Conservation (phyloP, 2,797 vertebrate species). For the Enteromius afrohamiltoni region DNA sequence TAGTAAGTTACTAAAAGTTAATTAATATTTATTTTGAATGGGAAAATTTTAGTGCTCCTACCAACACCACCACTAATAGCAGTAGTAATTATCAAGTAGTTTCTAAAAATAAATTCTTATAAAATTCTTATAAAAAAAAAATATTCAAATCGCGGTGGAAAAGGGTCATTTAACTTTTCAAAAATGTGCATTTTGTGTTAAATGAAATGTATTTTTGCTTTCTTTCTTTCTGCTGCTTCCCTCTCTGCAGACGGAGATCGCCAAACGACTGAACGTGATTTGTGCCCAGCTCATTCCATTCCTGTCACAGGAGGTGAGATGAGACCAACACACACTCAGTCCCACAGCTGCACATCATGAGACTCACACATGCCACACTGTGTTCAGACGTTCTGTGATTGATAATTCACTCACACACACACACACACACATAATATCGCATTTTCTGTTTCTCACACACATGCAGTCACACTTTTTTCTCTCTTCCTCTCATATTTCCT, state of each 20-base stretch:
- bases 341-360: slow-evolving; percentile 33
- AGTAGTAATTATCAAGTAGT: background rate
- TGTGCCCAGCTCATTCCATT: slow-evolving; percentile 85
- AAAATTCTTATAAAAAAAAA: background rate
- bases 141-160: background rate
- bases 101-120: background rate
- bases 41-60: background rate
- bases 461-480: background rate
- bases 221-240: slow-evolving; percentile 12
- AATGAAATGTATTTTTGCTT: slow-evolving; percentile 10
- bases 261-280: slow-evolving; percentile 85
- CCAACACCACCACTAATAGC: background rate
- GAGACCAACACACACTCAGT: slow-evolving; percentile 43
- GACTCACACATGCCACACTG: slow-evolving; percentile 30
- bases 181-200: background rate
- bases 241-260: slow-evolving; percentile 84
- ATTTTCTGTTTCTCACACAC: slow-evolving; percentile 16
- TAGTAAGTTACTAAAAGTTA: background rate
- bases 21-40: background rate
- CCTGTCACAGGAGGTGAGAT: slow-evolving; percentile 84
- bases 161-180: background rate
- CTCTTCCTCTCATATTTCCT: slow-evolving; percentile 25
- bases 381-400: slow-evolving; percentile 14
- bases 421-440: background rate
- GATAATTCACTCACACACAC: slow-evolving; percentile 22